Conservation (phyloP, 2,797 vertebrate species). For the Rousettus madagascariensis region DNA sequence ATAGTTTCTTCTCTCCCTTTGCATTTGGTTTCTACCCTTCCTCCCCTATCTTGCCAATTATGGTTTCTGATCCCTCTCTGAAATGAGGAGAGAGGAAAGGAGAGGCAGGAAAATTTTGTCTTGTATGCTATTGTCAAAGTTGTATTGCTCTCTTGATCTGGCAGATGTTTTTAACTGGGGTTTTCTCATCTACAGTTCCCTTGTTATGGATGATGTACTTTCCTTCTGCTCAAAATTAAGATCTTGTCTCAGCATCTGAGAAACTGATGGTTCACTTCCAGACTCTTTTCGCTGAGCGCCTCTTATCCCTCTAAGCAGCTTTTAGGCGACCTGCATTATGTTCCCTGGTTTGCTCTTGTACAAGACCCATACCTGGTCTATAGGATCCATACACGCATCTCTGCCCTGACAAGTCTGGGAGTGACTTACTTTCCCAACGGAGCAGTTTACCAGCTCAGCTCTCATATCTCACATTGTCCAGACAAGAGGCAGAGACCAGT, state of each 20-base stretch:
- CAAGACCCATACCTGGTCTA: not conserved
- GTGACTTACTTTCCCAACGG: not conserved
- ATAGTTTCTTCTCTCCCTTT: not conserved
- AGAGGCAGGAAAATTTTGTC: not conserved
- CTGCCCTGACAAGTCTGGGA: not conserved
- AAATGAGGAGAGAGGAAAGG: not conserved
- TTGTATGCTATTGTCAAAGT: not conserved
- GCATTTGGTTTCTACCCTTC: not conserved
- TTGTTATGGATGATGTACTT: not conserved
- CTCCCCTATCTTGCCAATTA: not conserved
- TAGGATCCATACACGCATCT: not conserved
- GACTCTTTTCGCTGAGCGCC: not conserved
- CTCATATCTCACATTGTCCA: not conserved
- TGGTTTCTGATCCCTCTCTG: not conserved
- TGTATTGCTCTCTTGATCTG: not conserved
- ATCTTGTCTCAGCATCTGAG: not conserved
- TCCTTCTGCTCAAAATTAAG: not conserved
- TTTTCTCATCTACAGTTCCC: not conserved
- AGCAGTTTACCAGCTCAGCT: not conserved
- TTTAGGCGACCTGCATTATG: not conserved
- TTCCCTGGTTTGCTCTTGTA: not conserved
- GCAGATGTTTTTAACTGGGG: not conserved
- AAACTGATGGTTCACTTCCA: not conserved
- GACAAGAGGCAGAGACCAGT: not conserved
- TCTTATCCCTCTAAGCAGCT: not conserved